Base-by-base conservation (phyloP, 2,888 invertebrate species). In the Zelleria hepariella region DNA sequence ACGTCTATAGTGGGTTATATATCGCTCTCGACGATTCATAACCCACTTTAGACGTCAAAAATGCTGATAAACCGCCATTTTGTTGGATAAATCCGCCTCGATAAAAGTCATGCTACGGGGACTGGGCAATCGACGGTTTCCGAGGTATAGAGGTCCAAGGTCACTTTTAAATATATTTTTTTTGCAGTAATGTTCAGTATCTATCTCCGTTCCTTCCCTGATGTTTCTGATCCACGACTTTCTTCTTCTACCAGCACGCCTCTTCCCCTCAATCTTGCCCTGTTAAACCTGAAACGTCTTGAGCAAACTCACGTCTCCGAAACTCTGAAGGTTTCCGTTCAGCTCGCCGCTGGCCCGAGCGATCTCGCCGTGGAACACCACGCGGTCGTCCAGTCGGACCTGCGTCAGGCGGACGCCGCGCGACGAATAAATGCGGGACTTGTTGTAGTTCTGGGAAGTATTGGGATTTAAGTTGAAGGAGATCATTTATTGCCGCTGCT, bases 351-450 rank as follows among this genome's bases (percentile, higher is more conserved):
- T 93, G 5, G 96, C 94, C 67, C 94, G 89, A 0, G 94, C 93
- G 59, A 96, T 94, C 82, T 96, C 96, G 0, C 96, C 96, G 67
- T 91, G 91, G 79, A 96, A 96, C 72, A 96, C 93, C 27, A 91
- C 75, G 56, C 78, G 77, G 18, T 91, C 91, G 74, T 96, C 94
- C 60, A 96, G 75, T 62, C 87, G 90, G 26, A 96, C 92, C 62
- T 92, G 90, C 10, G 95, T 82, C 68, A 94, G 89, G 67, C 91
- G 92, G 5, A 93, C 94, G 55, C 96, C 96, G 61, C 95, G 91
- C 60, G 92, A 92, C 0, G 95, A 94, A 79, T 96, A 94, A 66
- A 96, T 95, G 62, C 96, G 89, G 0, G 96, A 96, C 78, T 96
- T 96, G 78, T 96, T 96, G 78, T 96, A 96, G 77, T 96, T 96